Evolutionary conservation across 2,113 vertebrate genomes (phyloP).

Genomic region (Mohoua ochrocephala): DNA sequence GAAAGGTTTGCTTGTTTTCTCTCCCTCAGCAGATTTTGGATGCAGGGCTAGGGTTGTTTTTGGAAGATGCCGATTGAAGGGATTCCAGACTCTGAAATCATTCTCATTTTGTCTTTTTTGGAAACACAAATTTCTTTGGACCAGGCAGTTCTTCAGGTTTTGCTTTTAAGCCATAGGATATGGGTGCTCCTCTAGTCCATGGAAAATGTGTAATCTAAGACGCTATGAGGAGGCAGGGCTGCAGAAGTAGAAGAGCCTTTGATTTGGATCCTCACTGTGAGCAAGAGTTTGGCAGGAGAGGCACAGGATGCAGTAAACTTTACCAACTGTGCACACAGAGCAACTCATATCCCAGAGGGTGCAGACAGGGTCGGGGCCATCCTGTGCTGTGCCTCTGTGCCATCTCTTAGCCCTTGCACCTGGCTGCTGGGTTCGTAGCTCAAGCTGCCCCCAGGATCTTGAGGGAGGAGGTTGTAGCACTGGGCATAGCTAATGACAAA

Average conservation of each 20-base stretch:
- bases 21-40: constrained; percentile 23
- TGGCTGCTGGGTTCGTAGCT: background rate
- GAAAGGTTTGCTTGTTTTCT: constrained; percentile 50
- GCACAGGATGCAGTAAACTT: constrained; percentile 45
- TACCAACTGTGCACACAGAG: background rate
- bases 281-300: constrained; percentile 33
- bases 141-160: background rate
- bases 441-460: background rate
- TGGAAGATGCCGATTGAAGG: background rate
- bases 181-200: background rate
- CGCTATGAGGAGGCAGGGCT: background rate
- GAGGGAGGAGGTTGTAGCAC: background rate
- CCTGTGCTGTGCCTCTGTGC: background rate
- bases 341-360: background rate
- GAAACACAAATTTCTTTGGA: constrained; percentile 13
- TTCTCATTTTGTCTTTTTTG: constrained; percentile 20
- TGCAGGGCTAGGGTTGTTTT: background rate
- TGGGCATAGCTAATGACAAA: background rate
- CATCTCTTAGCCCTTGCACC: background rate
- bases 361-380: background rate
- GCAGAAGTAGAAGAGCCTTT: constrained; percentile 40
- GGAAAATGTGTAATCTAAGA: constrained; percentile 51
- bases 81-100: constrained; percentile 56
- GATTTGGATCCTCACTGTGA: constrained; percentile 51
- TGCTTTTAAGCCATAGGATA: constrained; percentile 1